Evolutionary conservation across 1,140 invertebrate genomes (phyloP).

Genomic region (Acyrthosiphon pisum): DNA sequence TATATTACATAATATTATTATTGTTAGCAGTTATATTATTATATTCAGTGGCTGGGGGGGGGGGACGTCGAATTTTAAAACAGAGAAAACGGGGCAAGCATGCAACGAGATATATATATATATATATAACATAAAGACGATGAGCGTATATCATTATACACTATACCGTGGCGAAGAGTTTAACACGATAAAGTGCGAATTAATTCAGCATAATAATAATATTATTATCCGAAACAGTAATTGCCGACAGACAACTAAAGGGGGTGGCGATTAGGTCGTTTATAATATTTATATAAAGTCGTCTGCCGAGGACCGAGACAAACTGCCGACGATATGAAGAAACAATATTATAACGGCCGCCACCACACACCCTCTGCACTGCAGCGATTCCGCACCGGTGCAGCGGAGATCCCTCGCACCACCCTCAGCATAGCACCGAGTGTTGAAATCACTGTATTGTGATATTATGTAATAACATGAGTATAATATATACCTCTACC

Average conservation of each 20-base stretch:
- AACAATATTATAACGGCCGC: background rate
- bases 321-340: slow-evolving; percentile 41
- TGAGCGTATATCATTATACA: background rate
- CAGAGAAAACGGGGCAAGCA: background rate
- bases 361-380: background rate
- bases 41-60: background rate
- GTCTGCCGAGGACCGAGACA: slow-evolving; percentile 50
- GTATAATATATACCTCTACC: background rate
- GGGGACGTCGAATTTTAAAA: background rate
- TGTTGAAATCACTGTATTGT: background rate
- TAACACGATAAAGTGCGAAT: slow-evolving; percentile 47
- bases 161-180: background rate
- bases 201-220: slow-evolving; percentile 32
- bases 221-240: slow-evolving; percentile 46
- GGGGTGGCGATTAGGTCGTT: slow-evolving; percentile 32
- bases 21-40: background rate
- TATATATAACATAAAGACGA: background rate
- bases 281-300: background rate
- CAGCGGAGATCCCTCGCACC: background rate
- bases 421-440: no score
- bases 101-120: background rate
- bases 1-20: background rate
- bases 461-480: background rate
- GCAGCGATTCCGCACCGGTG: background rate
- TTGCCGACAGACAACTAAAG: slow-evolving; percentile 17